phyloP scores from a whole-genome alignment of 2,797 vertebrate species.

The Echeneis naucrates region DNA sequence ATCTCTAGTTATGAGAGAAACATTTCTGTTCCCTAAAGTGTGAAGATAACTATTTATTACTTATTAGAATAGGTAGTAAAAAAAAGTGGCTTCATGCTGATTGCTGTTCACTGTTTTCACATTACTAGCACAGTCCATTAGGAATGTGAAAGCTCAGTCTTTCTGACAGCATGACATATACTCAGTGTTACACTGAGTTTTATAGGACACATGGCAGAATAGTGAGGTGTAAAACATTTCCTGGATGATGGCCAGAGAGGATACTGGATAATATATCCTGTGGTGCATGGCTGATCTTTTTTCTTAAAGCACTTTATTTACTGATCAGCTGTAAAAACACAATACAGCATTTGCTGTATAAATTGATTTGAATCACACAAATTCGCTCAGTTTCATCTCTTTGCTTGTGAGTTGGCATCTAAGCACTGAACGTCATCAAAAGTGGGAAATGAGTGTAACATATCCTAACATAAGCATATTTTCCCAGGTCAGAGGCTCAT shows the following conservation, averaged over 20 bases:
- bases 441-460: conserved; percentile 11
- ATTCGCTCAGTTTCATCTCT: background rate
- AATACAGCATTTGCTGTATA: background rate
- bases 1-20: background rate
- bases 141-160: conserved; percentile 5
- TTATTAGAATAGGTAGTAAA: background rate
- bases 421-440: background rate
- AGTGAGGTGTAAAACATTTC: background rate
- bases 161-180: conserved; percentile 20
- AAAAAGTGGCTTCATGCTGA: conserved; percentile 1
- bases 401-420: conserved; percentile 3
- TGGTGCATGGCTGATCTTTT: background rate
- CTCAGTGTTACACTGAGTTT: conserved; percentile 7
- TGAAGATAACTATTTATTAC: too few species aligned
- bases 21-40: background rate
- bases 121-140: conserved; percentile 2
- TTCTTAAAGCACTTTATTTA: background rate
- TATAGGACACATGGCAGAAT: conserved; percentile 16
- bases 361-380: conserved; percentile 3
- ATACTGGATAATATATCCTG: background rate
- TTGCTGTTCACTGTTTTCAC: conserved; percentile 2
- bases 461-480: conserved; percentile 27
- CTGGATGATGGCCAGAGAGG: conserved; percentile 6
- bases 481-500: conserved; percentile 31
- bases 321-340: background rate